Base-by-base conservation (phyloP, 2,113 vertebrate species). In the Uria aalge region DNA sequence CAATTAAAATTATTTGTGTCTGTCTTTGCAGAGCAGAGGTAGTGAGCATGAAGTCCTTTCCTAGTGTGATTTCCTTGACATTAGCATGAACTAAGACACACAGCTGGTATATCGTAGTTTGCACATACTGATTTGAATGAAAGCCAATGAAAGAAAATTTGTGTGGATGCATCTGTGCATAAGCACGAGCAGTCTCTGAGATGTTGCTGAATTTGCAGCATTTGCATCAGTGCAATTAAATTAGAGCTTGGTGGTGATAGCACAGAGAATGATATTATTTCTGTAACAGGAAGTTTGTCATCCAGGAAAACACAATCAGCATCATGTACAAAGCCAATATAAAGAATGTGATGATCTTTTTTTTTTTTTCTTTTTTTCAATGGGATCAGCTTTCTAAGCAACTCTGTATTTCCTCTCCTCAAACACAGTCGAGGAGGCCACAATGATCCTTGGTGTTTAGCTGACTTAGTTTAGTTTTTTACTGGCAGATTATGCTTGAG, bases 221-320 rank as follows among this genome's bases (percentile, higher is more conserved):
- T 92, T 94, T 91, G 66, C 87, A 94, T 93, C 81, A 90, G 50
- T 91, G 81, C 78, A 96, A 88, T 92, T 94, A 90, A 76, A 77
- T 82, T 95, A 88, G 82, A 92, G 71, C 52, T 82, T 77, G 76
- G 23, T 85, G 66, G 84, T 89, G 47, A 68, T 27, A 94, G 69
- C 11, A 27, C 52, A 62, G n/a, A 75, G 63, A 87, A 88, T 56
- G 66, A 64, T 92, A 73, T 55, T 92, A 95, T 97, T 96, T 95
- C 62, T 82, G 80, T 74, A 86, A 73, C 62, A 81, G 69, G 69
- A 90, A 73, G 64, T 90, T 92, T 94, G 26, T 92, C 71, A 92
- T 84, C n/a, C 76, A 68, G 67, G 72, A 88, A 91, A 93, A 83
- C 48, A 76, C 81, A 87, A 89, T 83, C 78, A 86, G 17, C 56